phyloP scores from a whole-genome alignment of 2,888 invertebrate genomes.

The Girardia tigrina region DNA sequence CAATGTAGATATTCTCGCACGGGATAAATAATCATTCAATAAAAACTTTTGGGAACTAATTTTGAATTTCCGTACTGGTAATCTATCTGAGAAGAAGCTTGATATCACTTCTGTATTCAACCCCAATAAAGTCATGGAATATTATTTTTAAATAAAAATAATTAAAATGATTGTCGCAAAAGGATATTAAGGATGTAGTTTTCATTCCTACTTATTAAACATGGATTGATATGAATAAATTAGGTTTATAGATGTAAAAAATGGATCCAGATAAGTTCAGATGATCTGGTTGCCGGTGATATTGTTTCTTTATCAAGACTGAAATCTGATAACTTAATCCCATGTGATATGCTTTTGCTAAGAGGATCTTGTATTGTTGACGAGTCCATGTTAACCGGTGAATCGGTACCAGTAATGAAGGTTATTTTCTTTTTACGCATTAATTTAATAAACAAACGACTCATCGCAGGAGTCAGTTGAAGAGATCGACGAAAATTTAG shows the following conservation, averaged over 20 bases:
- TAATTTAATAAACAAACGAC: constrained; percentile 24
- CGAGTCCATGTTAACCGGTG: constrained; percentile 94
- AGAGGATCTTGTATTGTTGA: constrained; percentile 93
- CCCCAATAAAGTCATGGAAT: too few relatives aligned
- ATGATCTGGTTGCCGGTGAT: constrained; percentile 85
- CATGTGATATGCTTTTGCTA: constrained; percentile 82
- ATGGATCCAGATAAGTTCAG: constrained; percentile 71
- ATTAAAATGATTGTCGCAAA: too few relatives aligned
- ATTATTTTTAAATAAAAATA: too few relatives aligned
- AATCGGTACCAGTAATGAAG: constrained; percentile 96
- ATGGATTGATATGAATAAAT: too few relatives aligned
- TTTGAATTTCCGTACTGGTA: too few relatives aligned
- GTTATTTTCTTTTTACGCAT: constrained; percentile 40
- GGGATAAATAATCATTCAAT: too few relatives aligned
- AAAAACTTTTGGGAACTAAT: too few relatives aligned
- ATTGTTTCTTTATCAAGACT: constrained; percentile 67
- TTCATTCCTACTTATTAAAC: too few relatives aligned
- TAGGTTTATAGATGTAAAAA: constrained; percentile 75
- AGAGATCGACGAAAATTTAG: constrained; percentile 42
- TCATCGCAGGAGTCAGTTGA: constrained; percentile 65
- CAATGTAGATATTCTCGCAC: too few relatives aligned
- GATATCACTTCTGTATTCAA: too few relatives aligned
- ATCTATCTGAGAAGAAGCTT: too few relatives aligned
- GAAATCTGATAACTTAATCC: constrained; percentile 58
- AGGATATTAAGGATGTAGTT: too few relatives aligned